Evolutionary conservation across 2,888 invertebrate genomes (phyloP).

Genomic region (Luperina testacea): DNA sequence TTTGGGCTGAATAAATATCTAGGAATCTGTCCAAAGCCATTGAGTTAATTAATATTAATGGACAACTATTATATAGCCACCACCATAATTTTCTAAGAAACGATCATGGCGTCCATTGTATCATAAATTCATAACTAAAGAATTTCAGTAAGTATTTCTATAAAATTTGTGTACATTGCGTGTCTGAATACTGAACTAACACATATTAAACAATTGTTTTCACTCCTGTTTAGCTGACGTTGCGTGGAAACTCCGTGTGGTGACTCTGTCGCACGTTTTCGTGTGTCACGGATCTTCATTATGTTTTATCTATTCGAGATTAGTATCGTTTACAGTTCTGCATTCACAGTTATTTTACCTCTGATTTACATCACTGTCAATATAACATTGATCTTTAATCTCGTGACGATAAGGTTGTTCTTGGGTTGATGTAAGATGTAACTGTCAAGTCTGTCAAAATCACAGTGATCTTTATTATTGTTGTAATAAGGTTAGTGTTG

Average conservation of each 20-base stretch:
- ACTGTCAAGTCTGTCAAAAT: too few species aligned
- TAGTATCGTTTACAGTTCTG: background rate
- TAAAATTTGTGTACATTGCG: constrained; percentile 34
- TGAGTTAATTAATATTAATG: background rate
- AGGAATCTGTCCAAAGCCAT: background rate
- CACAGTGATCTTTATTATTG: background rate
- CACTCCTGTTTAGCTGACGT: constrained; percentile 29
- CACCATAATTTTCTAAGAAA: constrained; percentile 30
- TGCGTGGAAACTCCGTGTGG: constrained; percentile 30
- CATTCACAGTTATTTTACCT: too few species aligned
- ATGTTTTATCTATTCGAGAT: background rate
- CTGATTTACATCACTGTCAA: too few species aligned
- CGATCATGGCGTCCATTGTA: constrained; percentile 25
- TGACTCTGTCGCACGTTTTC: constrained; percentile 11
- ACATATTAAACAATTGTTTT: constrained; percentile 11
- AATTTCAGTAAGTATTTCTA: constrained; percentile 32
- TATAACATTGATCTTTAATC: too few species aligned
- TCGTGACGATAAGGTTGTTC: too few species aligned
- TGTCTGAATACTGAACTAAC: constrained; percentile 15
- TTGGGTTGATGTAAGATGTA: too few species aligned
- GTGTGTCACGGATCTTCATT: constrained; percentile 13
- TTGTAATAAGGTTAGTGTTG: background rate
- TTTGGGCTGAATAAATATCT: background rate
- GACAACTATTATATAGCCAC: background rate
- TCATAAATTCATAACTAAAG: constrained; percentile 4